A percentile compares a stretch with the other conserved stretches of the same genome.
Conservation (phyloP, 2,888 invertebrate genomes). For the Cabera pusaria region DNA sequence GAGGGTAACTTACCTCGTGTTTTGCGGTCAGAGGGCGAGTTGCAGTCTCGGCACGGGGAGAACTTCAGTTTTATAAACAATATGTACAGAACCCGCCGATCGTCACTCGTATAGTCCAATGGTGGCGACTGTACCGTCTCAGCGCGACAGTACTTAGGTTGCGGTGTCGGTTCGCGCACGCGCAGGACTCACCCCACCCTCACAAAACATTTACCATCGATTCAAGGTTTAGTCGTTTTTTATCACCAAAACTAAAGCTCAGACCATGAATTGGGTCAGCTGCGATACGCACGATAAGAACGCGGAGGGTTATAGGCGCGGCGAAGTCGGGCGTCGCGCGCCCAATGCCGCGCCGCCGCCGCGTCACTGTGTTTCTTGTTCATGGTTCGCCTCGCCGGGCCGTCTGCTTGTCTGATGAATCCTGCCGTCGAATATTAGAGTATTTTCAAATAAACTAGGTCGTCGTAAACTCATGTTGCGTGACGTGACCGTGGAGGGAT, state of each 20-base stretch:
- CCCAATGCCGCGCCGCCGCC: constrained; percentile 3
- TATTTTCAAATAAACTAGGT: background rate
- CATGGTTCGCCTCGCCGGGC: background rate
- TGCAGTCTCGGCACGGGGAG: background rate
- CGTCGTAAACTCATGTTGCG: too few species aligned
- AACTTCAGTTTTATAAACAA: background rate
- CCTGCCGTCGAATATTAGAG: background rate
- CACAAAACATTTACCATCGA: constrained; percentile 53
- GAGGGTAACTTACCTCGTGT: too few species aligned
- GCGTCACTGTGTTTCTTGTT: background rate
- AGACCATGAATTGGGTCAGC: constrained; percentile 45
- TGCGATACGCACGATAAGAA: constrained; percentile 19
- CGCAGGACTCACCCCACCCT: constrained; percentile 38
- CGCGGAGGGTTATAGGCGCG: constrained; percentile 8
- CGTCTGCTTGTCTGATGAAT: constrained; percentile 4
- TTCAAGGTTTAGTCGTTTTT: constrained; percentile 55
- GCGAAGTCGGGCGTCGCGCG: constrained; percentile 8
- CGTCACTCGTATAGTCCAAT: constrained; percentile 34
- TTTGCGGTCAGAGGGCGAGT: too few species aligned
- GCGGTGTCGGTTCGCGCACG: constrained; percentile 54
- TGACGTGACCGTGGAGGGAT: too few species aligned
- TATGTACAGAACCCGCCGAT: constrained; percentile 14
- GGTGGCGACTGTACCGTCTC: constrained; percentile 31
- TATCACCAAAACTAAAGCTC: constrained; percentile 50
- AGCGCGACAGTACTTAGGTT: constrained; percentile 29